Conservation (phyloP, 1,140 invertebrate species). For the Drosophila littoralis region DNA sequence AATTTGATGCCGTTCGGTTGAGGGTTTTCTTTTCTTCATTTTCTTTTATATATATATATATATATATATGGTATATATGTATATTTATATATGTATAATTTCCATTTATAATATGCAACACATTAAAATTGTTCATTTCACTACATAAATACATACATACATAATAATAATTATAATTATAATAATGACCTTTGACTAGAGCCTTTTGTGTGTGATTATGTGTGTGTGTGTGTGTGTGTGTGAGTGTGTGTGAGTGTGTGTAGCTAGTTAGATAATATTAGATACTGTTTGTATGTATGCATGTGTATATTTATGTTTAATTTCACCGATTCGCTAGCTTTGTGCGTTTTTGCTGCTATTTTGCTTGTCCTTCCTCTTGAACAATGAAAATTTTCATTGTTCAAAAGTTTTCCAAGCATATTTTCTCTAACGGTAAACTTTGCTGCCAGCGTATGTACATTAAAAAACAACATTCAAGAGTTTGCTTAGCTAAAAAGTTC, state of each 20-base stretch:
- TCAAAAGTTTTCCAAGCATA: slow-evolving; percentile 2
- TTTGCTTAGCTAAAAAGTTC: slow-evolving; percentile 26
- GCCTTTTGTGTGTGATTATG: slow-evolving; percentile 7
- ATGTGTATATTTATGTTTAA: slow-evolving; percentile 53
- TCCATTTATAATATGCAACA: slow-evolving; percentile 74
- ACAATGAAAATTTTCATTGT: slow-evolving; percentile 12
- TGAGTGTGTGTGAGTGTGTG: slow-evolving; percentile 20
- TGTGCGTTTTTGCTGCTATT: slow-evolving; percentile 60
- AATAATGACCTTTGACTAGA: slow-evolving; percentile 52
- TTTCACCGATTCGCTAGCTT: slow-evolving; percentile 80
- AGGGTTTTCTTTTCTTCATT: slow-evolving; percentile 12
- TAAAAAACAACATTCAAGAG: slow-evolving; percentile 16
- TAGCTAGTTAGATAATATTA: slow-evolving; percentile 27
- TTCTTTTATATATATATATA: slow-evolving; percentile 30
- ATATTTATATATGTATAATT: slow-evolving; percentile 55
- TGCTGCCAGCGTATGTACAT: slow-evolving; percentile 46
- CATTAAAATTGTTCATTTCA: slow-evolving; percentile 70
- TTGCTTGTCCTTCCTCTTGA: slow-evolving; percentile 14
- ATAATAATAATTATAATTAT: slow-evolving; percentile 62
- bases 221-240: slow-evolving; percentile 36
- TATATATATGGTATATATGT: slow-evolving; percentile 34
- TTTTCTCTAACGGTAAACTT: slow-evolving; percentile 23
- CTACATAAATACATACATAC: slow-evolving; percentile 79
- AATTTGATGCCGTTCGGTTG: slow-evolving; percentile 27
- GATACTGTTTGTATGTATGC: slow-evolving; percentile 18